Conservation (phyloP, 1,140 invertebrate species). For the Hirudo medicinalis region DNA sequence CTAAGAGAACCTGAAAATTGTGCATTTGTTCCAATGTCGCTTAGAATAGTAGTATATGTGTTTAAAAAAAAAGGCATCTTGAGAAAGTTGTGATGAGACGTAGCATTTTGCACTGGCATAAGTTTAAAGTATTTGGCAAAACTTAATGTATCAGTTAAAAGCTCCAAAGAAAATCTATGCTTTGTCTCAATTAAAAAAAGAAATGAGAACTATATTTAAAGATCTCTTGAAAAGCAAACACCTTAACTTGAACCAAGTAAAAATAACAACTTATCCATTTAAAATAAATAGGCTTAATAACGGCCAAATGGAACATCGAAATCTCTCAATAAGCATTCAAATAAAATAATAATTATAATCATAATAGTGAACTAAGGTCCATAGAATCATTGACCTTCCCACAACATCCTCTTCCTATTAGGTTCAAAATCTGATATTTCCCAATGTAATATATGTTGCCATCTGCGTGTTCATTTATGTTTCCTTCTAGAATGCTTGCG, state of each 20-base stretch:
- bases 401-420: constrained; percentile 8
- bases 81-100: too few species aligned
- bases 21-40: neutral
- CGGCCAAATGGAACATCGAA: neutral
- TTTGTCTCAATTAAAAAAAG: too few species aligned
- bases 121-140: too few species aligned
- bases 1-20: neutral
- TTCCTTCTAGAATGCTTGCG: neutral
- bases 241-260: neutral
- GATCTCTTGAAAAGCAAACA: too few species aligned
- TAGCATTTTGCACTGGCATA: too few species aligned
- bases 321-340: neutral
- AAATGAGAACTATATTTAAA: too few species aligned
- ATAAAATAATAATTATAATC: neutral
- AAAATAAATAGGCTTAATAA: neutral
- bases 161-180: too few species aligned
- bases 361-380: neutral
- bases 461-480: too few species aligned
- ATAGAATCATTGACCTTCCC: neutral
- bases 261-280: neutral
- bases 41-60: neutral
- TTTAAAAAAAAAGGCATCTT: too few species aligned
- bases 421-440: constrained; percentile 7
- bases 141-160: too few species aligned
- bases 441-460: neutral